A percentile compares a stretch with the other conserved stretches of the same genome.
Evolutionary conservation across 2,113 vertebrate species (phyloP).

Genomic region (Gorsachius goisagi): DNA sequence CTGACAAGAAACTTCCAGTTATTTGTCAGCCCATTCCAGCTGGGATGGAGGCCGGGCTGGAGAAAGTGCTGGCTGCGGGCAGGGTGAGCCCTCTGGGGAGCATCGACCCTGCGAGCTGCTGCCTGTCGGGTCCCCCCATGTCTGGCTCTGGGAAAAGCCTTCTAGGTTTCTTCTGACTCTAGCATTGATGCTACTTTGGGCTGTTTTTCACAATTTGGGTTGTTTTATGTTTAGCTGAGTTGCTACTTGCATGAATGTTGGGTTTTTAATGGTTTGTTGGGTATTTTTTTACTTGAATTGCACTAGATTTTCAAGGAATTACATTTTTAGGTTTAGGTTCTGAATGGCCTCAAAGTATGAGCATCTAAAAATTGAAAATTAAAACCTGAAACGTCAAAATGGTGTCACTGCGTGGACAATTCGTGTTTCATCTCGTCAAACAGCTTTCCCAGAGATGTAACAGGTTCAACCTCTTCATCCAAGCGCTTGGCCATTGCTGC

Average conservation of each 20-base stretch:
- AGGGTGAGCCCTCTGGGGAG: not conserved
- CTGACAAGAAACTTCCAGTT: constrained; percentile 33
- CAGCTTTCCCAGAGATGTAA: not conserved
- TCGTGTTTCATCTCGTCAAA: not conserved
- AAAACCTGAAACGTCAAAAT: not conserved
- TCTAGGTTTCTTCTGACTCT: not conserved
- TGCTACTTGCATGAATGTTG: not conserved
- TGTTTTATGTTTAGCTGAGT: not conserved
- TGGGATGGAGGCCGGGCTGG: constrained; percentile 6
- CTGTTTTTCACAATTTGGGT: not conserved
- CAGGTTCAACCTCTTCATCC: not conserved
- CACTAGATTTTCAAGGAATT: not conserved
- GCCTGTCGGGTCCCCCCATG: not conserved
- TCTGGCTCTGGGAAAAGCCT: not conserved
- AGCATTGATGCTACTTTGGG: not conserved
- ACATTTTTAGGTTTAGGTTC: not conserved
- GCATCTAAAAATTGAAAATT: not conserved
- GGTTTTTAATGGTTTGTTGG: not conserved
- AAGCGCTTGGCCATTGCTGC: not conserved
- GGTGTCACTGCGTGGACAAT: accelerated
- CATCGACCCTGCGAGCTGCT: not conserved
- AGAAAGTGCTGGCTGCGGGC: not conserved
- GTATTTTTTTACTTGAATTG: not conserved
- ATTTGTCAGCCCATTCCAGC: constrained; percentile 19
- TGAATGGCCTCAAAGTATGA: not conserved